Conservation (phyloP, 2,113 vertebrate genomes). For the Cyanoramphus novaezelandiae region DNA sequence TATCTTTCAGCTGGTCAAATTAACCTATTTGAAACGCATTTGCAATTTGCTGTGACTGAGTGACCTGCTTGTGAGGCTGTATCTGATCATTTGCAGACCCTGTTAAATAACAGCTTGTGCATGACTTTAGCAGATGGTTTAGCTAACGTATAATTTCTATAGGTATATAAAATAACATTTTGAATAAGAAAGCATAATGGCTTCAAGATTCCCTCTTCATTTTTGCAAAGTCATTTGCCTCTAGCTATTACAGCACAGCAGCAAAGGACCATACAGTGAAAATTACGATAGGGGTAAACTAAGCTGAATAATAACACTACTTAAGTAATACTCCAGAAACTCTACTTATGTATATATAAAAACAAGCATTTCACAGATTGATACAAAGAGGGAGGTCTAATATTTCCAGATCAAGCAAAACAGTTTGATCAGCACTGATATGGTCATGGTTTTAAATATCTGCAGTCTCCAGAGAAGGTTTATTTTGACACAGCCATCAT, state of each 20-base stretch:
- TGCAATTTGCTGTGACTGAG: constrained; percentile 55
- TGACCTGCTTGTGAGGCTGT: constrained; percentile 52
- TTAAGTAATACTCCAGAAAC: constrained; percentile 3
- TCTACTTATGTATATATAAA: background rate
- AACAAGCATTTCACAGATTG: background rate
- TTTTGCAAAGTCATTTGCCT: constrained; percentile 60
- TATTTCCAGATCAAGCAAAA: background rate
- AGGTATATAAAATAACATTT: constrained; percentile 67
- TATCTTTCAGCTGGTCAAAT: constrained; percentile 63
- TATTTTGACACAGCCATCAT: background rate
- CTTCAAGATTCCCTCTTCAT: constrained; percentile 23
- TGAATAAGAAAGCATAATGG: constrained; percentile 49
- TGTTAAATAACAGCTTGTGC: constrained; percentile 53
- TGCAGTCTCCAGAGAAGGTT: background rate
- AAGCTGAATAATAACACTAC: background rate
- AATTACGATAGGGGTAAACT: background rate
- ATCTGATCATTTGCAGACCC: constrained; percentile 66
- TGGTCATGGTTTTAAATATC: background rate
- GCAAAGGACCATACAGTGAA: background rate
- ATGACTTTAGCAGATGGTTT: constrained; percentile 70
- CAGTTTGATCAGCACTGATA: background rate
- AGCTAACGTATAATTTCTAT: constrained; percentile 67
- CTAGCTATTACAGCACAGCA: background rate
- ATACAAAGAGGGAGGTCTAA: background rate
- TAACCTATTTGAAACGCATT: constrained; percentile 46